Base-by-base conservation (phyloP, 2,888 invertebrate species). In the Drosophila monieri region DNA sequence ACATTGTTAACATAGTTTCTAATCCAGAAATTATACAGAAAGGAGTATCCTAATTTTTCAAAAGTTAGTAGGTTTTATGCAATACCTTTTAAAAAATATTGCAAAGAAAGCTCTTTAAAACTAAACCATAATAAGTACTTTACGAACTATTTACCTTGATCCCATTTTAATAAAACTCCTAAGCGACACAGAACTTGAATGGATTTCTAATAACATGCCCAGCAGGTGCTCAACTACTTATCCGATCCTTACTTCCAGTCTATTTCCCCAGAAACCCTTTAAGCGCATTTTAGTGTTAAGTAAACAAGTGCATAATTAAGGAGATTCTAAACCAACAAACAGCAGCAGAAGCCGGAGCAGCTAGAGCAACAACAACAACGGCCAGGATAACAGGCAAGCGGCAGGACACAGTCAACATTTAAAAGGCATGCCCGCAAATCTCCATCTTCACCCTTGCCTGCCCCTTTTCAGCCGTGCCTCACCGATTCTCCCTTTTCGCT, bases 231-330 rank as follows among this genome's bases (percentile, higher is more conserved):
- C 27, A 64, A 62, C 62, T 64, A 65, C 51, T 62, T 37, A 62
- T 51, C n/a, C 43, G 35, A 35, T 25, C 58, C 61, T 35, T 30
- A 32, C 32, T 68, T 71, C 53, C 62, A 71, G 43, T 54, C 68
- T 53, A 69, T 69, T 69, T 69, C 68, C 62, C 54, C 53, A 51
- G 48, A 46, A 64, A 49, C 72, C 62, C 73, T 54, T 59, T 69
- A 71, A 83, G 66, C 72, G 32, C 46, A 53, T 72, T 72, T 65
- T 25, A 61, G 77, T 68, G 52, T 70, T 77, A 68, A 65, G 46
- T 70, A 80, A 70, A 64, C 69, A 73, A 68, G 58, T 52, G 74
- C 57, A 62, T 66, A 73, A 71, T 81, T 81, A 81, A 73, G 61
- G 46, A 47, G 46, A 35, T 64, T 66, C 59, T 58, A 54, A 49